Conservation (phyloP, 2,797 vertebrate species). For the Xerus rutilus region DNA sequence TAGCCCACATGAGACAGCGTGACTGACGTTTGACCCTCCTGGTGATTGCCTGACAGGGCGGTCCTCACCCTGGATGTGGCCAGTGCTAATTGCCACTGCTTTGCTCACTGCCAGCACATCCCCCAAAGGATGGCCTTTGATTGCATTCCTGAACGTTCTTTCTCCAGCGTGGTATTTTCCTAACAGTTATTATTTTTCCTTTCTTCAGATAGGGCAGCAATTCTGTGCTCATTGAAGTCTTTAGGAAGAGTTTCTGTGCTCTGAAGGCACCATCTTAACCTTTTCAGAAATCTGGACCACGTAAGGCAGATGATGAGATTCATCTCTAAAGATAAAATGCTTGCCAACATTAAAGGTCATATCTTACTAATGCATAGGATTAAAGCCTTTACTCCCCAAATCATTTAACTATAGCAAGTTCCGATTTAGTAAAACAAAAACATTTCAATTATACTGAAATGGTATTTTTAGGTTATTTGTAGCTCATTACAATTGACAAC, state of each 20-base stretch:
- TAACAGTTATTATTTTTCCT: conserved; percentile 69
- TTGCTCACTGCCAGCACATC: conserved; percentile 27
- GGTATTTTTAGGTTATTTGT: background rate
- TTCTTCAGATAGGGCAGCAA: conserved; percentile 71
- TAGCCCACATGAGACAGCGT: background rate
- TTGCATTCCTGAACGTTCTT: conserved; percentile 66
- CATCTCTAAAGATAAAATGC: conserved; percentile 74
- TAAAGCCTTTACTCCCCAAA: conserved; percentile 61
- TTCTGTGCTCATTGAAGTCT: conserved; percentile 62
- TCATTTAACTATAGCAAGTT: background rate
- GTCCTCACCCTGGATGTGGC: background rate
- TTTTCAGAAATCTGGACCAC: conserved; percentile 80
- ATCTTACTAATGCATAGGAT: conserved; percentile 79
- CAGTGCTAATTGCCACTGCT: background rate
- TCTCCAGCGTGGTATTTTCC: conserved; percentile 72
- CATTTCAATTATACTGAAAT: background rate
- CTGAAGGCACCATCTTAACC: conserved; percentile 77
- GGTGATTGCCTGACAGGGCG: background rate
- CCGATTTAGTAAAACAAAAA: conserved; percentile 34
- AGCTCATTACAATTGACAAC: conserved; percentile 23
- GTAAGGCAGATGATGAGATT: conserved; percentile 77
- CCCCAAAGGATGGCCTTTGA: conserved; percentile 63
- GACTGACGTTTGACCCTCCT: background rate
- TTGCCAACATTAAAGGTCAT: conserved; percentile 79
- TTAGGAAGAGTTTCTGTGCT: conserved; percentile 75